Evolutionary conservation across 2,888 invertebrate genomes (phyloP).

Genomic region (Tenodera sinensis): DNA sequence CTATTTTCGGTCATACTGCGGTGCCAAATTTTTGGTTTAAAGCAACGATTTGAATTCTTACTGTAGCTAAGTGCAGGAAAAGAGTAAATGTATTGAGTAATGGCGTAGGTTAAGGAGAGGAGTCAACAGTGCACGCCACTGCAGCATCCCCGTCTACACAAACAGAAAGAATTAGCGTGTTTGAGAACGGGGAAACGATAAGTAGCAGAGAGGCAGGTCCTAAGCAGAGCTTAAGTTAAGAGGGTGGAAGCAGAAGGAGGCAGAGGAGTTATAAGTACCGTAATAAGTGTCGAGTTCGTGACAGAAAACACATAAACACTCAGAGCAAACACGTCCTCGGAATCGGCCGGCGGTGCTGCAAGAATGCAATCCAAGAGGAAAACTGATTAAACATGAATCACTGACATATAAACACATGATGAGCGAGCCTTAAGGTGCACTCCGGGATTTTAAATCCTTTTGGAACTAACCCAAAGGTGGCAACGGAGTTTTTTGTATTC

Average conservation of each 20-base stretch:
- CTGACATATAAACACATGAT: background rate
- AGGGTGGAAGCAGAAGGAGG: background rate
- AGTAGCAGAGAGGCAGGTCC: slow-evolving; percentile 9
- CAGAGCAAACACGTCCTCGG: background rate
- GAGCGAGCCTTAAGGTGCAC: background rate
- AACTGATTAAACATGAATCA: background rate
- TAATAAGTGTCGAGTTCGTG: background rate
- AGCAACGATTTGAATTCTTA: too few species aligned
- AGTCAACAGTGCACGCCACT: background rate
- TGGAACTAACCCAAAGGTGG: too few species aligned
- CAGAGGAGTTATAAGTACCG: background rate
- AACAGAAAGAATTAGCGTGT: slow-evolving; percentile 13
- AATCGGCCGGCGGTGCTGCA: background rate
- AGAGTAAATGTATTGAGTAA: too few species aligned
- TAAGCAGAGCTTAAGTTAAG: background rate
- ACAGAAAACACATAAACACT: background rate
- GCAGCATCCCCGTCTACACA: background rate
- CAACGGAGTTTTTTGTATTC: too few species aligned
- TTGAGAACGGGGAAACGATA: background rate
- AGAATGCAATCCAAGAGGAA: background rate
- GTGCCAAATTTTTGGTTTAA: too few species aligned
- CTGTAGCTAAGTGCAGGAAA: too few species aligned
- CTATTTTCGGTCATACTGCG: too few species aligned
- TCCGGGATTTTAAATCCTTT: too few species aligned
- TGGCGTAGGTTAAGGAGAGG: too few species aligned